Percentiles rank a stretch among this genome's conserved stretches.
phyloP scores from a whole-genome alignment of 1,140 invertebrate genomes.

The Drosophila ercepeae region DNA sequence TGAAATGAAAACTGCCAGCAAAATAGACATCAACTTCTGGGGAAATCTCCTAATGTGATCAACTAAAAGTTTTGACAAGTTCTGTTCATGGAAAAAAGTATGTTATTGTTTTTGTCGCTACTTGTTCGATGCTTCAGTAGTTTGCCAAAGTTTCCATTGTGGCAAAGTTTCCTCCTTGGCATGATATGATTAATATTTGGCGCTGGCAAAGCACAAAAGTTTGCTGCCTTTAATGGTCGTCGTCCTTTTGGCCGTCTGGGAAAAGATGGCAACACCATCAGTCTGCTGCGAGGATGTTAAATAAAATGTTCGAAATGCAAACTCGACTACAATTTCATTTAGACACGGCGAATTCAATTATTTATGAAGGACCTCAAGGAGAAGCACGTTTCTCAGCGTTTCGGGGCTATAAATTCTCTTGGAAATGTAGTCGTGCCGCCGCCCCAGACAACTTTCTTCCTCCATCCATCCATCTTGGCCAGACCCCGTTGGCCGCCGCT shows the following conservation, averaged over 20 bases:
- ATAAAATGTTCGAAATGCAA: slow-evolving; percentile 54
- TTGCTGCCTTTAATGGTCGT: slow-evolving; percentile 8
- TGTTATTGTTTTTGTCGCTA: slow-evolving; percentile 27
- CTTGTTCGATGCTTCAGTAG: slow-evolving; percentile 41
- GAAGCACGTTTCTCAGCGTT: slow-evolving; percentile 36
- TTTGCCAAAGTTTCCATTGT: slow-evolving; percentile 64
- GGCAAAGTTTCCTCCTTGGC: slow-evolving; percentile 41
- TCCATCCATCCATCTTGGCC: slow-evolving; percentile 6
- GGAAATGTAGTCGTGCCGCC: slow-evolving; percentile 34
- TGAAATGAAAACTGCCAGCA: slow-evolving; percentile 11
- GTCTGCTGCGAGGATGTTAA: slow-evolving; percentile 24
- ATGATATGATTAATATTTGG: slow-evolving; percentile 71
- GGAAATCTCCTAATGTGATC: slow-evolving; percentile 24
- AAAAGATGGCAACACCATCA: not conserved
- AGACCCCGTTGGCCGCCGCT: too few relatives aligned
- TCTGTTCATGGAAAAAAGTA: slow-evolving; percentile 18
- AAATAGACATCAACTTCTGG: not conserved
- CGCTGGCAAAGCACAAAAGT: slow-evolving; percentile 26
- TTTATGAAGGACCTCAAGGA: slow-evolving; percentile 58
- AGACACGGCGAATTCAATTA: slow-evolving; percentile 55
- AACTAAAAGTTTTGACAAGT: slow-evolving; percentile 32
- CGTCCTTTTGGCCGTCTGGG: not conserved
- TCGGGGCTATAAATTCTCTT: slow-evolving; percentile 64
- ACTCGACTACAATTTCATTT: slow-evolving; percentile 63
- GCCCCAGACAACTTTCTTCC: not conserved